A percentile compares a stretch with the other conserved stretches of the same genome.
phyloP scores from a whole-genome alignment of 2,888 invertebrate genomes.

The Oscheius sp. region DNA sequence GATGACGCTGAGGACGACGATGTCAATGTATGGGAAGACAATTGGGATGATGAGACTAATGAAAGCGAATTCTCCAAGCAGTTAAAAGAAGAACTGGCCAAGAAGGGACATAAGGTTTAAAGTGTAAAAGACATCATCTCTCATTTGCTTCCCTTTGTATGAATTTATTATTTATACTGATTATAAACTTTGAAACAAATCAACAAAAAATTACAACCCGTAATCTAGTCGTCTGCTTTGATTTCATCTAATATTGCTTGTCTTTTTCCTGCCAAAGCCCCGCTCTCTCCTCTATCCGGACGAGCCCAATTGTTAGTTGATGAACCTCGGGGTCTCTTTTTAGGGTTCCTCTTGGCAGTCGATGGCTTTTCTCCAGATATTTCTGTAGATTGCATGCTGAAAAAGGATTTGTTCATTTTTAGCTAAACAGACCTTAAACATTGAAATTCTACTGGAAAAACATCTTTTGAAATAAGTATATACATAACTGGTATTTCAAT shows the following conservation, averaged over 20 bases:
- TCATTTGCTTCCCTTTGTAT: background rate
- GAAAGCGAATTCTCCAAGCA: slow-evolving; percentile 98
- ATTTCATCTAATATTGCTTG: background rate
- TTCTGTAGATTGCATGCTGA: slow-evolving; percentile 32
- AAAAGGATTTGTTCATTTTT: background rate
- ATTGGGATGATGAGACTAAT: slow-evolving; percentile 98
- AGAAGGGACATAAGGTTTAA: slow-evolving; percentile 43
- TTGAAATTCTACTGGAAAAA: slow-evolving; percentile 32
- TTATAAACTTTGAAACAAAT: background rate
- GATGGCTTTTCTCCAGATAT: background rate
- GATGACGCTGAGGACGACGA: slow-evolving; percentile 76
- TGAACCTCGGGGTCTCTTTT: background rate
- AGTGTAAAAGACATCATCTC: too few relatives aligned
- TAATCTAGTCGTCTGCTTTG: slow-evolving; percentile 5
- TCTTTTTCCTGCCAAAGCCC: background rate
- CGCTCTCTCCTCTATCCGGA: background rate
- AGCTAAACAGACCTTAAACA: slow-evolving; percentile 21
- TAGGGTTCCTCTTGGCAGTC: background rate
- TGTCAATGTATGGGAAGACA: slow-evolving; percentile 98
- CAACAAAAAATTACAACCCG: background rate
- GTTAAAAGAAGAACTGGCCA: slow-evolving; percentile 75
- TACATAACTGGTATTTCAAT: slow-evolving; percentile 36
- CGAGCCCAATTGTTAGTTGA: slow-evolving; percentile 1
- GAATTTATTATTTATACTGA: slow-evolving; percentile 2
- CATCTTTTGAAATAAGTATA: slow-evolving; percentile 35